phyloP scores from a whole-genome alignment of 2,797 vertebrate species.

The Aulostomus chinensis region DNA sequence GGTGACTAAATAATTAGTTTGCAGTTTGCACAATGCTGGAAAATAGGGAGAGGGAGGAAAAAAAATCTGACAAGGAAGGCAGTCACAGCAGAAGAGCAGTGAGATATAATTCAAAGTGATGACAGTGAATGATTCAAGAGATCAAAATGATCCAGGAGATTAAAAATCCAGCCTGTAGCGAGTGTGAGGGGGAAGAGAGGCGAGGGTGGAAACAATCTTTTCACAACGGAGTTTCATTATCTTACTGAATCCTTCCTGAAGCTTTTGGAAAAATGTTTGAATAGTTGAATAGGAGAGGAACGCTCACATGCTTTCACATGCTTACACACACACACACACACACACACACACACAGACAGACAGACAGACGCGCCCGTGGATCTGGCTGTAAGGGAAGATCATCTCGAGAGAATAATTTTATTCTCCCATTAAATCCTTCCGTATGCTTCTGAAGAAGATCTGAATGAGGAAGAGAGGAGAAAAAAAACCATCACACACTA shows the following conservation, averaged over 20 bases:
- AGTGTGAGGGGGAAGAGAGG: conserved; percentile 29
- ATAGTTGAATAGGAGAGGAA: conserved; percentile 40
- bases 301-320: conserved; percentile 5
- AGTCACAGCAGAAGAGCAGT: conserved; percentile 3
- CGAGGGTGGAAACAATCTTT: conserved; percentile 4
- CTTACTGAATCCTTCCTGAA: conserved; percentile 44
- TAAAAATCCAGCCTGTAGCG: conserved; percentile 57
- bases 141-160: conserved; percentile 65
- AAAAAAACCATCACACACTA: conserved; percentile 14
- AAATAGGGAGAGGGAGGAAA: neutral
- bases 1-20: conserved; percentile 14
- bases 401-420: conserved; percentile 60
- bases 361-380: conserved; percentile 4
- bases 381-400: conserved; percentile 43
- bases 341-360: conserved; percentile 6
- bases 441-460: conserved; percentile 52
- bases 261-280: conserved; percentile 50
- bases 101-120: conserved; percentile 47
- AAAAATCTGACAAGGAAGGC: conserved; percentile 2
- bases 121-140: conserved; percentile 52
- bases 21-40: conserved; percentile 10
- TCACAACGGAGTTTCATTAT: conserved; percentile 58
- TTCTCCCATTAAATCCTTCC: conserved; percentile 60
- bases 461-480: conserved; percentile 16
- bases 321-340: conserved; percentile 13